phyloP scores from a whole-genome alignment of 2,113 vertebrate species.

The Sapayoa aenigma region DNA sequence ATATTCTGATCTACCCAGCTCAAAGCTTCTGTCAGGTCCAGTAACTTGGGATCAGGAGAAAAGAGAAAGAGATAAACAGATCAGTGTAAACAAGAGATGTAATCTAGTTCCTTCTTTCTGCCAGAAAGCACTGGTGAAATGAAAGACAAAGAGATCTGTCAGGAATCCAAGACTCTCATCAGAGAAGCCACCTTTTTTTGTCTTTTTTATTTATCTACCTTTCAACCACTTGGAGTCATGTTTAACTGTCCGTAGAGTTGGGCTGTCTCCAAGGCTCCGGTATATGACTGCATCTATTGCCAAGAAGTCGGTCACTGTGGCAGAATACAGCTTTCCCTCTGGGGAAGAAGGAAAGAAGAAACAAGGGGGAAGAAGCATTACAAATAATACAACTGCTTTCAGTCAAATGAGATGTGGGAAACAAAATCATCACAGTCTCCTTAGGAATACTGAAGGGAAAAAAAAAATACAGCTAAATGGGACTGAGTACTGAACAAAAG shows the following conservation, averaged over 20 bases:
- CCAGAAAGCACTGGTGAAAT: constrained; percentile 31
- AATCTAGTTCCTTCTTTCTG: constrained; percentile 22
- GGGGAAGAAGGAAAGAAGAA: constrained; percentile 18
- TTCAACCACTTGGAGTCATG: constrained; percentile 99
- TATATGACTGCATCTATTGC: constrained; percentile 99
- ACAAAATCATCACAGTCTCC: not conserved
- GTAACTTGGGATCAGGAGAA: not conserved
- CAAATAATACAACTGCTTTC: constrained; percentile 11
- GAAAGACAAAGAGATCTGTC: constrained; percentile 16
- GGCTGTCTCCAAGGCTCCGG: constrained; percentile 96
- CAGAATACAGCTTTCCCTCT: constrained; percentile 98
- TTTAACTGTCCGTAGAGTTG: constrained; percentile 96
- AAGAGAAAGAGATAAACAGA: constrained; percentile 31
- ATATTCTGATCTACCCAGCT: not conserved
- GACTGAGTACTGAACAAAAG: not conserved
- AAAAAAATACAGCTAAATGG: constrained; percentile 22
- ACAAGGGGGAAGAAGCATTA: not conserved
- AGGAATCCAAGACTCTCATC: constrained; percentile 22
- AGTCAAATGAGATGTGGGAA: constrained; percentile 41
- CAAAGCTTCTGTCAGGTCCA: constrained; percentile 27
- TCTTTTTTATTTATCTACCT: constrained; percentile 79
- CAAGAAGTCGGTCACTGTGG: constrained; percentile 98
- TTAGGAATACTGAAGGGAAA: not conserved
- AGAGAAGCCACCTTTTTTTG: not conserved
- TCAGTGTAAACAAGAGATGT: constrained; percentile 17